Evolutionary conservation across 2,888 invertebrate species (phyloP), one percentile per base, ranked within the genome.

Genomic region (Spisula solida): DNA sequence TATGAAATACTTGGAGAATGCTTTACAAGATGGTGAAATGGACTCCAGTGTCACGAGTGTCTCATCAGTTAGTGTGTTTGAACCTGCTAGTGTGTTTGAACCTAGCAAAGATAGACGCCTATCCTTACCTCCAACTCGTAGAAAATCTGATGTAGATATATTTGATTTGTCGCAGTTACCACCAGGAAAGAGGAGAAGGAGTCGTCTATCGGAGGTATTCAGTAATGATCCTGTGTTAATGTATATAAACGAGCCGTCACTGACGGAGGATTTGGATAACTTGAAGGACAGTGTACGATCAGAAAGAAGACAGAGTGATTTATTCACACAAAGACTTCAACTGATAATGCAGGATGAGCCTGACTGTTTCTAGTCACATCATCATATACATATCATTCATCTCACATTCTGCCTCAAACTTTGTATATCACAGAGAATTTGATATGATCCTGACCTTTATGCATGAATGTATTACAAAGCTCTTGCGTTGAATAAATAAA

Each of bases 271-370:
- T 29, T 12, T 93, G n/a, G 87, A 86, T 18, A 85, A 55, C 55
- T 85, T 95, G 10, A 91, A 92, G 70, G 90, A 93, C 31, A 89
- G 91, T 29, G 55, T 95, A 56, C 86, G 87, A 41, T 83, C 91
- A 4, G 89, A 93, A 60, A 93, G 90, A 51, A 83, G 91, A 60
- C 93, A 93, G 10, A 93, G 92, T 89, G 91, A 93, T 41, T 66
- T 93, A 81, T 95, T 94, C 92, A 94, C 94, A 80, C 92, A 91
- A 87, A 93, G 92, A 66, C 91, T 95, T 29, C 78, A 60, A 29
- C 25, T 82, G 20, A 56, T 87, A 14, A 47, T 87, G 0, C 82
- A 87, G 56, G 25, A 34, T 56, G 55, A 34, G n/a, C n/a, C 85
- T n/a, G 85, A 79, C 31, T 10, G 34, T 34, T 78, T 85, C 55